These are phyloP conservation scores for Scolanthus callimorphus DNA, from an alignment of 92 coral and sea anemone species.

Conservation along the genomic window DNA sequence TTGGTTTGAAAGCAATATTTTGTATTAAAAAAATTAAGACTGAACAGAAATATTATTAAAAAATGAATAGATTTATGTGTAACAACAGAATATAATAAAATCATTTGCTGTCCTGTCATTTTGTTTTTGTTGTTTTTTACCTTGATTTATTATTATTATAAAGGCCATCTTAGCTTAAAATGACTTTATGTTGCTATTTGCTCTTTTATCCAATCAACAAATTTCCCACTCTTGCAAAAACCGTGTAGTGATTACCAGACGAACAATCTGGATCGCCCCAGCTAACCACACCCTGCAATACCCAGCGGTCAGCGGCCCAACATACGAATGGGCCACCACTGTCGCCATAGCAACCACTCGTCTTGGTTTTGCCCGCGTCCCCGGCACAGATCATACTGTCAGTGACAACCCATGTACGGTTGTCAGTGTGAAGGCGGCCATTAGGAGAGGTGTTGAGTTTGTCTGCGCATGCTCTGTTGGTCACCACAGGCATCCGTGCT, in stretches of 20 bases:
- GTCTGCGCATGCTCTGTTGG: slow-evolving; percentile 82
- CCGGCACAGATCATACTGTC: slow-evolving; percentile 91
- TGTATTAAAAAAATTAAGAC: no score
- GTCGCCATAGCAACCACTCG: slow-evolving; percentile 90
- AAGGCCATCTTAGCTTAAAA: no score
- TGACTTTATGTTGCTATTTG: slow-evolving; percentile 16
- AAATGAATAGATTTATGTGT: no score
- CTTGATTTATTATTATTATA: no score
- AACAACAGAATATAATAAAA: no score
- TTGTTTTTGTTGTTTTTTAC: no score
- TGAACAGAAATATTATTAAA: no score
- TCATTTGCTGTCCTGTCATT: no score
- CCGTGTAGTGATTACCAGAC: slow-evolving; percentile 69
- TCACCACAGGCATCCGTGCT: slow-evolving; percentile 83
- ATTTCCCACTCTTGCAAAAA: slow-evolving; percentile 74
- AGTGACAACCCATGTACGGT: slow-evolving; percentile 85
- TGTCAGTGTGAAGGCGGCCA: slow-evolving; percentile 71
- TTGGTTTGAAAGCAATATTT: no score
- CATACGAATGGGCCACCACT: slow-evolving; percentile 94
- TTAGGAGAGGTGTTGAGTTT: slow-evolving; percentile 73
- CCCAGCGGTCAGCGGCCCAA: slow-evolving; percentile 72
- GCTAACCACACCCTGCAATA: slow-evolving; percentile 83
- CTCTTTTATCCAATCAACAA: slow-evolving; percentile 61
- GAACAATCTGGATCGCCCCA: slow-evolving; percentile 94
- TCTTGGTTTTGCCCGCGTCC: slow-evolving; percentile 79